Evolutionary conservation across 2,113 vertebrate genomes (phyloP), one percentile per base, ranked within the genome.

Genomic region (Corynorhinus townsendii): DNA sequence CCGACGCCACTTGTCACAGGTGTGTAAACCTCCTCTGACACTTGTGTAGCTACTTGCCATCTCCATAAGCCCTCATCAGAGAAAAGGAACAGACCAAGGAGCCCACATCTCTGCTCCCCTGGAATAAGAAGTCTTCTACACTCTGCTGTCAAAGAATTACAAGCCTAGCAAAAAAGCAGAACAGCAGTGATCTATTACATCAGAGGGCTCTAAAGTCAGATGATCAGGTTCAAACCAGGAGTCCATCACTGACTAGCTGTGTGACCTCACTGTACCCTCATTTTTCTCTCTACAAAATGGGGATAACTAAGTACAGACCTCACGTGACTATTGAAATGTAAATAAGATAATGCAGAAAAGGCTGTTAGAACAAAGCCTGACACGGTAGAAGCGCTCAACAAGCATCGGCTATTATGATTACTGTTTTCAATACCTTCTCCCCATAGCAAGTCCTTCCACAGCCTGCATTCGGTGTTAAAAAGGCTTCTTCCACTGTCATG

Each of bases 281-380:
- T 75, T 90, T 79, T 77, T 71, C 75, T 86, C 90, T 86, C 71
- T 56, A 90, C 79, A 81, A 96, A 95, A 79, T 12, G 45, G 15
- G 72, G 33, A 81, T 93, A 83, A 93, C 66, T 43, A 90, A 91
- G 40, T 59, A 79, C 20, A 38, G 17, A 90, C 20, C 24, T 73
- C 26, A 66, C 22, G 69, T 7, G 20, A 49, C 0, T 80, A 56
- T 1, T 90, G n/a, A 88, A 94, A 86, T 83, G 79, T 71, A 28
- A 91, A 64, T 40, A 33, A 94, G 72, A 79, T 68, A 66, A 87
- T 12, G 52, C 28, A 89, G 49, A 83, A 43, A 86, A 93, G 82
- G 72, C 59, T 62, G 14, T 62, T 24, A 45, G 54, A 89, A 93
- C 6, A 35, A 15, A 56, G 72, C 35, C 33, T 59, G 76, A 73